Base-by-base conservation (phyloP, 2,113 vertebrate species). In the Heterocephalus glaber region DNA sequence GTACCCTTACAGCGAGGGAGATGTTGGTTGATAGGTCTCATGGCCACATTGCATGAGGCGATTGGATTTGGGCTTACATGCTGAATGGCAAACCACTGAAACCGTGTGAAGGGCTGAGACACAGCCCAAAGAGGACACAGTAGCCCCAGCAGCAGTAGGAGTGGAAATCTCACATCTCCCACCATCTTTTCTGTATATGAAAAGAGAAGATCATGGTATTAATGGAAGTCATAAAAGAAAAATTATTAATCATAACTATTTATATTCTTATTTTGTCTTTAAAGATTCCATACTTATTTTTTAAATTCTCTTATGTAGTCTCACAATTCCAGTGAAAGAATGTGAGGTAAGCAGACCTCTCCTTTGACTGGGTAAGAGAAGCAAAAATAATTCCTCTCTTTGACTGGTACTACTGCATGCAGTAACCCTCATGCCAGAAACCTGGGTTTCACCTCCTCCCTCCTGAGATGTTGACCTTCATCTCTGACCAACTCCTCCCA, bases 231-330 rank as follows among this genome's bases (percentile, higher is more conserved):
- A 65, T 14, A 35, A 65, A 14, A 97, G 49, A 33, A 93, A 66
- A n/a, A 60, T 74, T 81, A n/a, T 44, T 33, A 65, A 72, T 52
- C 28, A 52, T 30, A 70, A 82, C 1, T 24, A 58, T 70, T 80
- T 84, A 72, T 74, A 88, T 91, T 66, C 86, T 82, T 80, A 2
- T 11, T 76, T n/a, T 86, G 28, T 11, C 41, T 94, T 95, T 92
- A 52, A 93, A 63, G 63, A 88, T 85, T 83, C 80, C 35, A 44
- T 52, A 47, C 1, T 4, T 54, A 1, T 65, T 77, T 33, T 35
- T 35, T 54, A 22, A 81, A 38, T 33, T 86, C 76, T 84, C 30
- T 76, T 33, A 61, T 6, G n/a, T 16, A 68, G 65, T 68, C 16
- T 68, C 65, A 68, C 60, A 38, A 20, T n/a, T 30, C 52, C 56